Evolutionary conservation across 2,797 vertebrate species (phyloP).

Genomic region (Champsocephalus esox): DNA sequence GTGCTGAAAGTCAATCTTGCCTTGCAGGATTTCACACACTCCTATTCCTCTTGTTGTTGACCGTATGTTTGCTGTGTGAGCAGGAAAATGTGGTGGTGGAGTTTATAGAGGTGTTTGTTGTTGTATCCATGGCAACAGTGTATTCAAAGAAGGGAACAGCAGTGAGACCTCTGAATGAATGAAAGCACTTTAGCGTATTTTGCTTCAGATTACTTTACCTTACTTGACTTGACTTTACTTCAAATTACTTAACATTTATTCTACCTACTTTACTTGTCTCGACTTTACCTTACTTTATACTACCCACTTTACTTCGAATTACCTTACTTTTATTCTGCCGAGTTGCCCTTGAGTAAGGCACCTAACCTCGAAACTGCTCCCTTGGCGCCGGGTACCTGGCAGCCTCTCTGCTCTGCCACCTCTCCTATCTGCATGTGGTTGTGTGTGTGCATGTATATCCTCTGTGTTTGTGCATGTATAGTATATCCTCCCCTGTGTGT

Average conservation of each 20-base stretch:
- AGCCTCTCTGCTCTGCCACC: too few relatives aligned
- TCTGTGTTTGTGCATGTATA: too few relatives aligned
- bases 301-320: not conserved
- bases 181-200: not conserved
- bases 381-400: too few relatives aligned
- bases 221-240: too few relatives aligned
- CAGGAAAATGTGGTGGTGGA: conserved; percentile 43
- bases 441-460: too few relatives aligned
- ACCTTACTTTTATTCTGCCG: not conserved
- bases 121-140: conserved; percentile 75
- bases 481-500: too few relatives aligned
- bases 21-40: conserved; percentile 20
- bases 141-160: conserved; percentile 39
- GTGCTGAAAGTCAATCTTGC: conserved; percentile 14
- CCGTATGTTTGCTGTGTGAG: conserved; percentile 32
- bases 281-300: too few relatives aligned
- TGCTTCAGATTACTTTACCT: not conserved
- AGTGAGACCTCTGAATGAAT: conserved; percentile 30
- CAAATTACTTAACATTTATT: not conserved
- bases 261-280: too few relatives aligned
- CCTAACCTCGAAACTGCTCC: too few relatives aligned
- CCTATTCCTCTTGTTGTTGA: conserved; percentile 15
- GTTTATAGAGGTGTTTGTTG: conserved; percentile 75
- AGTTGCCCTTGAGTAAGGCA: too few relatives aligned
- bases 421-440: too few relatives aligned